These are phyloP conservation scores for Poeciliopsis turrubarensis DNA, from an alignment of 2,113 vertebrate species.

Conservation along the genomic window DNA sequence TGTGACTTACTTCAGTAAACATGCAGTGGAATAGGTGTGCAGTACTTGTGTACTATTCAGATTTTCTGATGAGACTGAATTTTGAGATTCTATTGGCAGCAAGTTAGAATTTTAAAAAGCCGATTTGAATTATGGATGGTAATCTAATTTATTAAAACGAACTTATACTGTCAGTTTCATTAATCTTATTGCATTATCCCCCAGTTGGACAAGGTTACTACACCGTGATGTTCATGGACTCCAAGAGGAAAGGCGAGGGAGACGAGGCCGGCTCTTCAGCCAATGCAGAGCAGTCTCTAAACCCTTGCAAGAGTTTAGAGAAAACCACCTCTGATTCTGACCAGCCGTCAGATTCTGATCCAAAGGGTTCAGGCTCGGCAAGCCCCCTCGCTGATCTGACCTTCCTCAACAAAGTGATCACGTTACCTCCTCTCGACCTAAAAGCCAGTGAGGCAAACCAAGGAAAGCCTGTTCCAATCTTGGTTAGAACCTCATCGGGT, in stretches of 20 bases:
- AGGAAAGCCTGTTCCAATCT: not conserved
- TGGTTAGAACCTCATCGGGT: not conserved
- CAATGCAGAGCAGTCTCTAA: not conserved
- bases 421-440: not conserved
- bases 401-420: conserved; percentile 20
- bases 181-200: not conserved
- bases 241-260: not conserved
- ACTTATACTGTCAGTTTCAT: not conserved
- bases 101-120: no score
- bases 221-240: conserved; percentile 38
- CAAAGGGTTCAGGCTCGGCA: not conserved
- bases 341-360: not conserved
- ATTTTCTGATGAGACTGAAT: no score
- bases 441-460: not conserved
- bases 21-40: no score
- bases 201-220: conserved; percentile 53
- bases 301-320: not conserved
- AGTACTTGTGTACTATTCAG: no score
- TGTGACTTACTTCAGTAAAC: no score
- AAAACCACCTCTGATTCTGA: not conserved
- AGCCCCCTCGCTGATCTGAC: not conserved
- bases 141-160: no score
- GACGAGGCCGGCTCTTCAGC: not conserved
- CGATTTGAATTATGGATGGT: no score
- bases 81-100: no score